Evolutionary conservation across 2,113 vertebrate species (phyloP), one percentile per base, ranked within the genome.

Genomic region (Phocoena phocoena): DNA sequence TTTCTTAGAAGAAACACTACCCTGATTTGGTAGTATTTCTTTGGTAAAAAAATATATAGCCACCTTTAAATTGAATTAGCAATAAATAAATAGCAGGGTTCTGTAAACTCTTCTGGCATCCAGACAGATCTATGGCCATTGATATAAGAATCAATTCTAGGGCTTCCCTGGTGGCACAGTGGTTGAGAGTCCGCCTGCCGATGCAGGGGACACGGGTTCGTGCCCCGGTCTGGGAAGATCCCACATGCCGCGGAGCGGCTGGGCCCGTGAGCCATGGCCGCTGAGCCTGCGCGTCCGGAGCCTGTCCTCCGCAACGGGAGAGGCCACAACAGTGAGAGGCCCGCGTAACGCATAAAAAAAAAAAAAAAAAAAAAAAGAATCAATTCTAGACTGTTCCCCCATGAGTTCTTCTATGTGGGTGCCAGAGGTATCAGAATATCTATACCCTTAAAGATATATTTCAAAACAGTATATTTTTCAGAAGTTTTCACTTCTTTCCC

Each of bases 11-110:
- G 65, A 33, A 94, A 71, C 18, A 68, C 41, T 38, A 73, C 47
- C 58, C 8, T 91, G 71, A n/a, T 81, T 94, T 93, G 79, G 85
- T 62, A 95, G 80, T 71, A 85, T 90, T 95, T 92, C 55, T 81
- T 90, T 25, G 68, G 65, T 55, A 17, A 71, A 80, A 93, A 93
- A 86, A 80, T 9, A 26, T 10, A 62, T 6, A 77, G 17, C 9
- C 23, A 79, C 12, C 25, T 94, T n/a, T 83, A 80, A 71, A 88
- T n/a, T 83, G 58, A 94, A 74, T 60, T 13, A 95, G 63, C 31
- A 71, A 88, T 90, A 95, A 86, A 82, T 73, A 85, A 77, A 93
- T 33, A 68, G 73, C 28, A 93, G 26, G 73, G 93, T 79, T 93
- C 28, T 65, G 60, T 4, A 36, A 88, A 90, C 36, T 86, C 28